Conservation (phyloP, 2,113 vertebrate genomes). For the Echinops telfairi region DNA sequence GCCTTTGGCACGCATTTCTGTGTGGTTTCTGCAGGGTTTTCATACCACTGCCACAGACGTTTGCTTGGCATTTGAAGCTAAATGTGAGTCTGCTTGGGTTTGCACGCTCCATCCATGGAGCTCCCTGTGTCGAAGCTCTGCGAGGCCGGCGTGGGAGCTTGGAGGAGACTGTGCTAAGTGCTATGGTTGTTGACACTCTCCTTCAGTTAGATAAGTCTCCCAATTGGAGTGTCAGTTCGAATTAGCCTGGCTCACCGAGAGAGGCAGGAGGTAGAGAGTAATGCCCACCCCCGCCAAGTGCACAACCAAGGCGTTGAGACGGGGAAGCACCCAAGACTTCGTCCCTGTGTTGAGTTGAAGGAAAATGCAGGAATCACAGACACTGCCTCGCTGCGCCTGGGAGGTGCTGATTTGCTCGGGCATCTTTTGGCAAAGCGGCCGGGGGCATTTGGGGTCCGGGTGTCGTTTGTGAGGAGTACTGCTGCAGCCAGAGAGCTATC, state of each 20-base stretch:
- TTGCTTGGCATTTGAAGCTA: slow-evolving; percentile 62
- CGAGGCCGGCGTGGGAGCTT: slow-evolving; percentile 12
- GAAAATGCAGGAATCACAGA: neutral
- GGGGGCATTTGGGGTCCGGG: slow-evolving; percentile 36
- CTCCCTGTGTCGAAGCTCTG: neutral
- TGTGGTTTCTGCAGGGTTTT: slow-evolving; percentile 58
- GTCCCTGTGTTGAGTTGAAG: slow-evolving; percentile 18
- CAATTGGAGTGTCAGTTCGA: slow-evolving; percentile 1
- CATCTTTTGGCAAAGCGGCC: slow-evolving; percentile 68
- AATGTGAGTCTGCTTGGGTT: slow-evolving; percentile 39
- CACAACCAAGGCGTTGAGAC: slow-evolving; percentile 1
- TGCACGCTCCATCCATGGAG: slow-evolving; percentile 21
- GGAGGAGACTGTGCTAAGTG: slow-evolving; percentile 36
- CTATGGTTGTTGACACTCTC: slow-evolving; percentile 53
- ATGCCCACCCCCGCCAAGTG: slow-evolving; percentile 40
- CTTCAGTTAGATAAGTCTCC: slow-evolving; percentile 49
- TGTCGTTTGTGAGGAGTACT: slow-evolving; percentile 68
- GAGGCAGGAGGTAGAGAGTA: slow-evolving; percentile 38
- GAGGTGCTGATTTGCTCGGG: slow-evolving; percentile 65
- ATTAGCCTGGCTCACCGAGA: slow-evolving; percentile 32
- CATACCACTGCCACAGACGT: slow-evolving; percentile 12
- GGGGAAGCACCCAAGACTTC: slow-evolving; percentile 10
- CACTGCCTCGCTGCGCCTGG: neutral
- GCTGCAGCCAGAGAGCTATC: slow-evolving; percentile 54
- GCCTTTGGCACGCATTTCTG: slow-evolving; percentile 70